Conservation (phyloP, 2,888 invertebrate species). For the Limnephilus lunatus region DNA sequence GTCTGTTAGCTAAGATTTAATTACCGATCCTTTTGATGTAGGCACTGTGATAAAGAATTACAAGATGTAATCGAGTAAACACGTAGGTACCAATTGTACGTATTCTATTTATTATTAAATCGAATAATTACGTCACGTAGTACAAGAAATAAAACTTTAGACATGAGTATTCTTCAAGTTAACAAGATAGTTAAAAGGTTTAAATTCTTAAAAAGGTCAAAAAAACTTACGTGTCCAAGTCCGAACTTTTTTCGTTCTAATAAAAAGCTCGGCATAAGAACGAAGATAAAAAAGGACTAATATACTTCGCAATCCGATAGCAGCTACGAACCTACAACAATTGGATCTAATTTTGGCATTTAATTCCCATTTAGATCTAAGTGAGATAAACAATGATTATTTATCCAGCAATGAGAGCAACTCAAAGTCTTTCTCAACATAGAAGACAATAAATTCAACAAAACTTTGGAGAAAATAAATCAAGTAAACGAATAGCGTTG, state of each 20-base stretch:
- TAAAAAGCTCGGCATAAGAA: neutral
- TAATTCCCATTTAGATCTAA: neutral
- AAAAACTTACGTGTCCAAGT: neutral
- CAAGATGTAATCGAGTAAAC: neutral
- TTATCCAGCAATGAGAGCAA: neutral
- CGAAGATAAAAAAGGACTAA: neutral
- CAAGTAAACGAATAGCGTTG: conserved; percentile 3
- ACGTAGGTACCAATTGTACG: neutral
- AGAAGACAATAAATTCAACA: neutral
- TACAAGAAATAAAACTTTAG: neutral
- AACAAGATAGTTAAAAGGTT: neutral
- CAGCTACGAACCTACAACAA: neutral
- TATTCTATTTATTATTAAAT: neutral
- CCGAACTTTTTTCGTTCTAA: neutral
- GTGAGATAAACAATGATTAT: neutral
- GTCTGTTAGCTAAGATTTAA: neutral
- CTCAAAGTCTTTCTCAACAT: neutral
- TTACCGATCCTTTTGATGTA: neutral
- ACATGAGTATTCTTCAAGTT: neutral
- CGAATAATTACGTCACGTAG: neutral
- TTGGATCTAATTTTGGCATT: neutral
- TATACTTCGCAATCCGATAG: neutral
- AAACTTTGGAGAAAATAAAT: neutral
- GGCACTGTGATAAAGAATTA: neutral
- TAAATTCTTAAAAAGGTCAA: neutral